Evolutionary conservation across 1,140 invertebrate genomes (phyloP), one percentile per base, ranked within the genome.

Genomic region (Neodiprion virginianus): DNA sequence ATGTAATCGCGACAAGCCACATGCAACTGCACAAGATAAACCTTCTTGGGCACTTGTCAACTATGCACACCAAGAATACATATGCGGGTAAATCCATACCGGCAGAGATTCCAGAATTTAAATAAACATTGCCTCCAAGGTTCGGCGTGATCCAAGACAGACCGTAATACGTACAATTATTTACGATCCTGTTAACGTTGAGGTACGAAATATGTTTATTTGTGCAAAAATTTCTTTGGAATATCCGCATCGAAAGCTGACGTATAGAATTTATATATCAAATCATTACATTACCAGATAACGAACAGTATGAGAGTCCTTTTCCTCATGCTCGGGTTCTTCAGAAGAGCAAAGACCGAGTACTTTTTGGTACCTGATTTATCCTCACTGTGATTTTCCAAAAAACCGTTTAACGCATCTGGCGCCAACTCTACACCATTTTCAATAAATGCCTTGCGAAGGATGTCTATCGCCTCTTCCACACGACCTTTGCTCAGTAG

Each of bases 141-240:
- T 92, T 93, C 48, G 91, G 93, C 0, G 93, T 85, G 84, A 95
- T 96, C 82, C 95, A 94, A 0, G 95, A 95, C 7, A 96, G 83
- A 1, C 94, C 95, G 79, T 96, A 96, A 83, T 96, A 96, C 8
- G 95, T 92, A 66, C 93, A 91, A 70, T 93, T 93, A 81, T 93
- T 94, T 12, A 94, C 93, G 81, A 95, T 92, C 94, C 93, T 94
- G 78, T 11, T 89, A 87, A 75, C 78, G 71, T 17, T 61, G 53
- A 74, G 76, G 77, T 28, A 76, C 78, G 48, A 50, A 47, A 11
- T 8, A 8, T 14, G 53, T 12, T 14, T 61, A 61, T 61, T 61
- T 61, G n/a, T 53, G 50, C 10, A 11, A 53, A n/a, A 11, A 53
- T 14, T 53, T 11, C 50, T 53, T 14, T 10, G 50, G 10, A 53